These are phyloP conservation scores for Zaprionus kolodkinae DNA, from an alignment of 1,140 invertebrate genomes.

Conservation along the genomic window DNA sequence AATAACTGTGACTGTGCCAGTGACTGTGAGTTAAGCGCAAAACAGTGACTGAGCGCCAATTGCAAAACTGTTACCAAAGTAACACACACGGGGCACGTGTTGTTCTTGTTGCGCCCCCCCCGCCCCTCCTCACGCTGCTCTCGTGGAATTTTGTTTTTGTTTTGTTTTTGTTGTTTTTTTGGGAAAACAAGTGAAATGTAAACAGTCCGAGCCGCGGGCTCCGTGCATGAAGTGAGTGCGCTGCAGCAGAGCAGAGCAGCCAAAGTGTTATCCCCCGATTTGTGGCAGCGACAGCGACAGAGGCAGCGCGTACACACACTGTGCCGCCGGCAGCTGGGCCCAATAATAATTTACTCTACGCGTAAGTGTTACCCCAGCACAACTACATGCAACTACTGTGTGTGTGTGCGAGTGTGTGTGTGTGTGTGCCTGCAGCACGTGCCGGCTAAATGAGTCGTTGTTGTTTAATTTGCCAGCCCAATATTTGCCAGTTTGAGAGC, in stretches of 20 bases:
- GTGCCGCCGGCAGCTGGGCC: conserved; percentile 3
- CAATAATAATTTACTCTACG: conserved; percentile 5
- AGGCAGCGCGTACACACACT: not conserved
- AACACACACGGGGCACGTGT: conserved; percentile 6
- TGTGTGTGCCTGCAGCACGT: not conserved
- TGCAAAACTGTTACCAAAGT: not conserved
- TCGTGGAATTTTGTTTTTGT: conserved; percentile 20
- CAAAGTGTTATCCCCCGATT: not conserved
- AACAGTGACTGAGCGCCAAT: not conserved
- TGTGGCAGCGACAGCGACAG: not conserved
- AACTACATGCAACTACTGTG: not conserved
- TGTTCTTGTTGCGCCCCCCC: conserved; percentile 26
- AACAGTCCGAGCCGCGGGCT: conserved; percentile 9
- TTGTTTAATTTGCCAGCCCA: not conserved
- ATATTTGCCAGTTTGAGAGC: not conserved
- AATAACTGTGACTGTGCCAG: not conserved
- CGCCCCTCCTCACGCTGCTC: conserved; percentile 7
- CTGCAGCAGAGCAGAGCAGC: not conserved
- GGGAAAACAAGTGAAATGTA: conserved; percentile 18
- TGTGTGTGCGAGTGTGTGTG: not conserved
- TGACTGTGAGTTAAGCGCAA: not conserved
- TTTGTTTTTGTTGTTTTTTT: not conserved
- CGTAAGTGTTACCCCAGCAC: conserved; percentile 4
- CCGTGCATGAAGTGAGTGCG: not conserved
- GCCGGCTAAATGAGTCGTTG: not conserved